A percentile compares a stretch with the other conserved stretches of the same genome.
Evolutionary conservation across 2,113 vertebrate species (phyloP).

Genomic region (Podiceps cristatus): DNA sequence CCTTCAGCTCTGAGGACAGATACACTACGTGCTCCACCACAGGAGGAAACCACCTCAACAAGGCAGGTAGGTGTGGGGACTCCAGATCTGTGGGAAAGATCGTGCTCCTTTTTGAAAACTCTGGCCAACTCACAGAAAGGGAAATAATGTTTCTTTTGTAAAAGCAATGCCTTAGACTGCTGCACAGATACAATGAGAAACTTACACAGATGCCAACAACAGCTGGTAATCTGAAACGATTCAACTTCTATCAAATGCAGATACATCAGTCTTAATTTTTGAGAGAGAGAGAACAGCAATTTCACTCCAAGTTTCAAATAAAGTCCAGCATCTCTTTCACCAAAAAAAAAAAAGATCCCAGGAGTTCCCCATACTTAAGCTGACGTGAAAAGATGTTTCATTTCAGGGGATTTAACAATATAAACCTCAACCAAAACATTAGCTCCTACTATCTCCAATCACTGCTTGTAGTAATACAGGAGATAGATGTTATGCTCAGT

Average conservation of each 20-base stretch:
- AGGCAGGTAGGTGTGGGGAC: background rate
- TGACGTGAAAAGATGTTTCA: background rate
- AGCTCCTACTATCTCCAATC: background rate
- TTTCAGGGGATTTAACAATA: background rate
- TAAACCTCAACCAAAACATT: background rate
- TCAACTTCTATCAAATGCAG: background rate
- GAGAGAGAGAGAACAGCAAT: background rate
- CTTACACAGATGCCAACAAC: background rate
- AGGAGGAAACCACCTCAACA: background rate
- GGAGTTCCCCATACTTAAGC: background rate
- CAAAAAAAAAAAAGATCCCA: background rate
- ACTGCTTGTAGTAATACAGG: background rate
- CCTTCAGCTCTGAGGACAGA: background rate
- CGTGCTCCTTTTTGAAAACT: background rate
- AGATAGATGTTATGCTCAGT: background rate
- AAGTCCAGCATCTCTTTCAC: background rate
- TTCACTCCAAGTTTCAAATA: background rate
- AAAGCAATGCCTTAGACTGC: background rate
- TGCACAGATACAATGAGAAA: background rate
- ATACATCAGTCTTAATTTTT: background rate
- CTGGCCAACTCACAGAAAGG: background rate
- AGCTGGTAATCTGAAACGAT: background rate
- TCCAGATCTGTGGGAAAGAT: background rate
- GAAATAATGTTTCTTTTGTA: background rate
- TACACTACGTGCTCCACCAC: rapidly evolving